A percentile compares a stretch with the other conserved stretches of the same genome.
These are phyloP conservation scores for Rhingia campestris DNA, from an alignment of 2,888 invertebrate species.

Conservation along the genomic window DNA sequence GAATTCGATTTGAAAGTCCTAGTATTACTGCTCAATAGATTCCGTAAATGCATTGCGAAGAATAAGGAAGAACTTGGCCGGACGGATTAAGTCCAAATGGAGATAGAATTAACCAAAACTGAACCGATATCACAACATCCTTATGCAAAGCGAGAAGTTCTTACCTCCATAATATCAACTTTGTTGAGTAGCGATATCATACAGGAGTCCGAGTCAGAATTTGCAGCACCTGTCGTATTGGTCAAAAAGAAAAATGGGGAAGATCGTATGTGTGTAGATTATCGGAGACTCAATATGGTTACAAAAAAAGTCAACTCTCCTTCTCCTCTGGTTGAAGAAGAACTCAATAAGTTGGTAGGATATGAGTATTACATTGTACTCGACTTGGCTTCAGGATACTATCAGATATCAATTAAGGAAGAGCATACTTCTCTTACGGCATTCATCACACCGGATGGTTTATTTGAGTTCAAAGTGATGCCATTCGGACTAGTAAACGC, in stretches of 20 bases:
- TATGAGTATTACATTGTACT: slow-evolving; percentile 34
- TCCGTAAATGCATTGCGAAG: slow-evolving; percentile 18
- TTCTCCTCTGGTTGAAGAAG: slow-evolving; percentile 24
- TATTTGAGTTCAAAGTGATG: slow-evolving; percentile 59
- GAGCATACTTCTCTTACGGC: slow-evolving; percentile 75
- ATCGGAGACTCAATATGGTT: slow-evolving; percentile 21
- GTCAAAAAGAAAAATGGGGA: slow-evolving; percentile 29
- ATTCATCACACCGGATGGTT: slow-evolving; percentile 73
- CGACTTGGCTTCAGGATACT: slow-evolving; percentile 30
- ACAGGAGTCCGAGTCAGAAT: slow-evolving; percentile 10
- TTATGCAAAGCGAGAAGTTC: slow-evolving; percentile 16
- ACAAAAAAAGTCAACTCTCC: slow-evolving; percentile 41
- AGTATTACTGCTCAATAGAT: background rate
- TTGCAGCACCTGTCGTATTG: slow-evolving; percentile 17
- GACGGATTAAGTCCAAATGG: slow-evolving; percentile 9
- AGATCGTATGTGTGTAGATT: slow-evolving; percentile 29
- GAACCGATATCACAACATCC: slow-evolving; percentile 10
- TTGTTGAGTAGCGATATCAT: background rate
- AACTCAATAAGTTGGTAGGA: slow-evolving; percentile 38
- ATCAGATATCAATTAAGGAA: slow-evolving; percentile 25
- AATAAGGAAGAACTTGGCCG: slow-evolving; percentile 2
- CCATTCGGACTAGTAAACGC: slow-evolving; percentile 34
- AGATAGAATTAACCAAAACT: slow-evolving; percentile 4
- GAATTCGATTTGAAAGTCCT: background rate
- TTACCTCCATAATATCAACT: background rate